phyloP scores from a whole-genome alignment of 2,888 invertebrate genomes.

The Ischnura elegans region DNA sequence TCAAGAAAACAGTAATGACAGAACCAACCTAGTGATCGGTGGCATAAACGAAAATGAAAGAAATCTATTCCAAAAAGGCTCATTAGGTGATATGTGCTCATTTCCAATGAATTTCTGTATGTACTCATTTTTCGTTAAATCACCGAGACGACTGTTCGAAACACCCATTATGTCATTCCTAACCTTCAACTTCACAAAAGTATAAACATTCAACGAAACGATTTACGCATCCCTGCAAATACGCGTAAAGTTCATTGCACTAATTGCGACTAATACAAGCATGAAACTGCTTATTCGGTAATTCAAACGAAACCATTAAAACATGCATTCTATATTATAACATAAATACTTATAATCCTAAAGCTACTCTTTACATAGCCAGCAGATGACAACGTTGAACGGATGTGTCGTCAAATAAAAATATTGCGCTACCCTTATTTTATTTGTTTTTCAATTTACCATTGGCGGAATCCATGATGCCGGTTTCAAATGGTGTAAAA shows the following conservation, averaged over 20 bases:
- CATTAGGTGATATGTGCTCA: constrained; percentile 90
- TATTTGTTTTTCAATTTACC: not conserved
- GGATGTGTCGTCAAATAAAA: constrained; percentile 60
- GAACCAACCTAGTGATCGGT: constrained; percentile 86
- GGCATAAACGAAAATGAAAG: constrained; percentile 93
- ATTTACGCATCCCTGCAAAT: not conserved
- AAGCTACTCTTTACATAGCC: constrained; percentile 4
- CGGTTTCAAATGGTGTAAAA: not conserved
- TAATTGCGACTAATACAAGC: not conserved
- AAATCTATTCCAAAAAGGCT: constrained; percentile 96
- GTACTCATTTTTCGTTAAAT: constrained; percentile 90
- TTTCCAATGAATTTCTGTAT: constrained; percentile 88
- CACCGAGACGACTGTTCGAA: constrained; percentile 88
- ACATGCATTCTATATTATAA: not conserved
- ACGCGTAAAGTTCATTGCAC: not conserved
- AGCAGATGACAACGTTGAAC: constrained; percentile 65
- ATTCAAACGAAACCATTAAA: not conserved
- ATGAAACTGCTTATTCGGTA: not conserved
- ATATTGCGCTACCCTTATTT: not conserved
- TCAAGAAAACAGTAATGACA: constrained; percentile 73
- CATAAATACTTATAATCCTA: not conserved
- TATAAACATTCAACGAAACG: not conserved
- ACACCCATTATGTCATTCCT: constrained; percentile 84
- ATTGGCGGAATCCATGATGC: not conserved
- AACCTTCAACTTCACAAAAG: not conserved